Evolutionary conservation across 2,797 vertebrate species (phyloP), one percentile per base, ranked within the genome.

Genomic region (Anniella stebbinsi): DNA sequence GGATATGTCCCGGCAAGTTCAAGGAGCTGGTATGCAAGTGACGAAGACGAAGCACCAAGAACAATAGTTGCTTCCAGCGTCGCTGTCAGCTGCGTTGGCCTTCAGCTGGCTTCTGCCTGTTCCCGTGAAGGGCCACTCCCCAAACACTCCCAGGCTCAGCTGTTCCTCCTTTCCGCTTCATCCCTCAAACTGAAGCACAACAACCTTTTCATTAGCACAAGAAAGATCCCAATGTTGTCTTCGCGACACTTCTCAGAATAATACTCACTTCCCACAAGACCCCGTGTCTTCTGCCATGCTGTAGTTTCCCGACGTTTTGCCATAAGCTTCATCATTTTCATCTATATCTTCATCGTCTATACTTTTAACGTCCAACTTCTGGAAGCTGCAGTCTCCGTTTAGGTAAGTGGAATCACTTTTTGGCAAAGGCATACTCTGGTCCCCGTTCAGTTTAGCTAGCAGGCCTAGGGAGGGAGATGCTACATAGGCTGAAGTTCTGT

Each of bases 291-390:
- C 88, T 80, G 91, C 95, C 1, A 18, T 3, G 41, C 30, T 69
- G 88, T 94, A 96, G 87, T 87, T 97, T 91, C 92, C 94, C 0
- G 88, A 33, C 0, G 9, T 7, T 93, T 90, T 95, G 77, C 94
- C 81, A n/a, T 93, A 96, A 0, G 94, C 95, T 0, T 97, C 97
- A 72, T 96, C 95, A 0, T 95, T 92, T n/a, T 97, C 97, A 78
- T 98, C 97, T 23, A 88, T 95, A 18, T 98, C 97, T 89, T 98
- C 97, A 75, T 98, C 97, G n/a, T 98, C 97, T 9, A 98, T 98
- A 91, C 97, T 98, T 92, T 98, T 98, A 89, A 98, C 96, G 18
- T 98, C 98, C 1, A 97, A 92, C 84, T 97, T 98, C 93, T 91
- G 96, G 91, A 97, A 97, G 8, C 96, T 94, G 36, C 86, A 94